These are phyloP conservation scores for Phymorhynchus buccinoides DNA, from an alignment of 1,140 invertebrate genomes.

Conservation along the genomic window DNA sequence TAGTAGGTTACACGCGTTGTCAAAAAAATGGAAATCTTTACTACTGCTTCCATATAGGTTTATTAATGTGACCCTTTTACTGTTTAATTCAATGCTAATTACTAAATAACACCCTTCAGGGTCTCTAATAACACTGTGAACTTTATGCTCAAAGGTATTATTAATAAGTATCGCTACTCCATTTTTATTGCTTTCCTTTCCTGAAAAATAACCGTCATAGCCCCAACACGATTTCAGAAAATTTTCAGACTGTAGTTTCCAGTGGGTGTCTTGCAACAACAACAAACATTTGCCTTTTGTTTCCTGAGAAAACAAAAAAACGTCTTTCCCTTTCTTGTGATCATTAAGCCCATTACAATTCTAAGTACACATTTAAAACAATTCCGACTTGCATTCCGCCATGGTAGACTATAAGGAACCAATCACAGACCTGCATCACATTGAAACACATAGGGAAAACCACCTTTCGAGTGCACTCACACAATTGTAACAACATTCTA, in stretches of 20 bases:
- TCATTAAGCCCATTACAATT: not conserved
- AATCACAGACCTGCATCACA: too few relatives aligned
- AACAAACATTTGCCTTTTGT: not conserved
- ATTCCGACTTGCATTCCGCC: too few relatives aligned
- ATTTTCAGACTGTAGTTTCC: not conserved
- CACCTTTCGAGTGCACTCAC: too few relatives aligned
- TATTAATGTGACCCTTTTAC: not conserved
- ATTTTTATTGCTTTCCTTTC: not conserved
- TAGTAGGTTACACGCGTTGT: not conserved
- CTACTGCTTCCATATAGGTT: not conserved
- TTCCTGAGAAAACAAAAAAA: not conserved
- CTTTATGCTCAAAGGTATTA: not conserved
- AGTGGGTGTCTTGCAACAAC: not conserved
- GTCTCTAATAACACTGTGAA: not conserved
- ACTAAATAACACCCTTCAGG: not conserved
- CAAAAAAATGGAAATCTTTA: not conserved
- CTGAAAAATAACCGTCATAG: not conserved
- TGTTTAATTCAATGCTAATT: not conserved
- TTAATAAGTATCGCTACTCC: not conserved
- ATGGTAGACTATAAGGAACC: too few relatives aligned
- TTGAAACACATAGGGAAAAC: too few relatives aligned
- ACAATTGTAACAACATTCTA: too few relatives aligned
- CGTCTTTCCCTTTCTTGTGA: not conserved
- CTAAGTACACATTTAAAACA: not conserved
- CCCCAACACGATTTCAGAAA: not conserved